Conservation (phyloP, 1,140 invertebrate species). For the Radopholus similis region DNA sequence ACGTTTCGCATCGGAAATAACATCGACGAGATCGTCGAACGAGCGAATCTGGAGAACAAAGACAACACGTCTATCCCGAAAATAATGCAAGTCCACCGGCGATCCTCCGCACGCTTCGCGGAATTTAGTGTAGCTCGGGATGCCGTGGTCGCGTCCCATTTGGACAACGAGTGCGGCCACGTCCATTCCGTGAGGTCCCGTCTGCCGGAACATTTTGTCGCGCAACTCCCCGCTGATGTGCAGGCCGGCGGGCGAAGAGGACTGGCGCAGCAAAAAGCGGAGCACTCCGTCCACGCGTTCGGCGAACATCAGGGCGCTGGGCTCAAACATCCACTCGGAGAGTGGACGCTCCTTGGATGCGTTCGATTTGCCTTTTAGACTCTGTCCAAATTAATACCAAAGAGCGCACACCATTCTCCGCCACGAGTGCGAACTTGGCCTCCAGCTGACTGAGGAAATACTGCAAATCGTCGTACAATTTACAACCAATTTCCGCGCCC, state of each 20-base stretch:
- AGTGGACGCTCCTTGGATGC: neutral
- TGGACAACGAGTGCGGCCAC: conserved; percentile 68
- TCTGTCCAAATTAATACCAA: conserved; percentile 29
- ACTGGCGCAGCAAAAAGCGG: conserved; percentile 44
- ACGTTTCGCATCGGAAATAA: conserved; percentile 35
- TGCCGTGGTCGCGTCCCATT: conserved; percentile 78
- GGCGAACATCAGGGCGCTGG: conserved; percentile 28
- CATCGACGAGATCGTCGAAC: conserved; percentile 42
- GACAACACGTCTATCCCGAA: neutral
- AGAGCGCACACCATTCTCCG: conserved; percentile 20
- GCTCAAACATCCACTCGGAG: no score
- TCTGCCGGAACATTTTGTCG: conserved; percentile 38
- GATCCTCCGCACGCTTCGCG: conserved; percentile 72
- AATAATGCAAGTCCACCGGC: neutral
- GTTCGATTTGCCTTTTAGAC: neutral
- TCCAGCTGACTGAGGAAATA: conserved; percentile 48
- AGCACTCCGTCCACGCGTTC: conserved; percentile 42
- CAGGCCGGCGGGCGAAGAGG: conserved; percentile 17
- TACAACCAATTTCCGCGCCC: neutral
- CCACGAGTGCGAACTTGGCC: conserved; percentile 28
- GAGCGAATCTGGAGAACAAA: conserved; percentile 62
- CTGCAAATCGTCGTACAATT: conserved; percentile 18
- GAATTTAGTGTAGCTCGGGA: conserved; percentile 77
- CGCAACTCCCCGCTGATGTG: conserved; percentile 41
- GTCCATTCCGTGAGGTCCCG: conserved; percentile 62